phyloP scores from a whole-genome alignment of 2,113 vertebrate genomes.

The Numida meleagris region DNA sequence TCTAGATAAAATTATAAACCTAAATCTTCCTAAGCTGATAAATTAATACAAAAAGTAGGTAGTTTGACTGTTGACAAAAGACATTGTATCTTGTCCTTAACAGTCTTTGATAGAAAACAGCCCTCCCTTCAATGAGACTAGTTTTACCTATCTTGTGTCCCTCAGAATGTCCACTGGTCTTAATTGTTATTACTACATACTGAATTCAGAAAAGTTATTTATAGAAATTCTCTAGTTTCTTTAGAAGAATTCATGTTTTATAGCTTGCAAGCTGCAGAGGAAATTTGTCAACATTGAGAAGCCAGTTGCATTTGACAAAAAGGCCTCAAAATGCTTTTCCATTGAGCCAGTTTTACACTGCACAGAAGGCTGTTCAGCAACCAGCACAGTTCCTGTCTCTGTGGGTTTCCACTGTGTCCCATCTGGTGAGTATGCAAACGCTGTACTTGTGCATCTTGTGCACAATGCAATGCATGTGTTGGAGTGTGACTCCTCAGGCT shows the following conservation, averaged over 20 bases:
- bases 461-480: rapidly evolving
- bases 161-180: neutral
- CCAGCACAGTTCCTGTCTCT: constrained; percentile 38
- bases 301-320: constrained; percentile 53
- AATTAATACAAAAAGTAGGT: neutral
- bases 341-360: constrained; percentile 79
- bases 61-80: neutral
- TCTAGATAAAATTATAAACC: neutral
- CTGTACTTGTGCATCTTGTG: rapidly evolving
- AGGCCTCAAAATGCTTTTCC: constrained; percentile 76
- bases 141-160: neutral
- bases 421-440: constrained; percentile 52
- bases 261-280: constrained; percentile 77
- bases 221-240: neutral
- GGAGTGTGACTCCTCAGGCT: rapidly evolving
- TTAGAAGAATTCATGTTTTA: neutral
- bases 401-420: constrained; percentile 79
- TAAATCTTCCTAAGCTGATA: neutral
- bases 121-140: neutral
- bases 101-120: neutral
- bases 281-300: constrained; percentile 75
- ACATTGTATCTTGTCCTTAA: neutral
- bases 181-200: neutral
- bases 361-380: constrained; percentile 70
- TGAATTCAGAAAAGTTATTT: neutral